A percentile compares a stretch with the other conserved stretches of the same genome.
phyloP scores from a whole-genome alignment of 1,140 invertebrate genomes.

The Drosophila micromelanica region DNA sequence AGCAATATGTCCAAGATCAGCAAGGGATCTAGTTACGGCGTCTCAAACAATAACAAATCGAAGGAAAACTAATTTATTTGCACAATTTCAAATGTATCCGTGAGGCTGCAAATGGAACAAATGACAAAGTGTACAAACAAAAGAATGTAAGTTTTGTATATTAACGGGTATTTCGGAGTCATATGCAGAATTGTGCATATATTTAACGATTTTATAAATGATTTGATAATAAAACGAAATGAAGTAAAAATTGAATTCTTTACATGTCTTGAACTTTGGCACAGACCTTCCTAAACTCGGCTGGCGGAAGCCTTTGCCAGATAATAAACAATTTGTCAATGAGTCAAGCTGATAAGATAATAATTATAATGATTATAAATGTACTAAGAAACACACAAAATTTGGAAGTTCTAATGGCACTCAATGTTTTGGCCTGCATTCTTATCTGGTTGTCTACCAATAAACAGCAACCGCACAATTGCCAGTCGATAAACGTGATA shows the following conservation, averaged over 20 bases:
- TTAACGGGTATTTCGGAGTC: not conserved
- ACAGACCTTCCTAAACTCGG: too few relatives aligned
- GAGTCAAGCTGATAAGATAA: constrained; percentile 40
- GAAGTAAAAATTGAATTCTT: not conserved
- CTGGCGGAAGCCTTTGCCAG: constrained; percentile 1
- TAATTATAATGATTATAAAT: constrained; percentile 16
- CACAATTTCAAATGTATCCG: not conserved
- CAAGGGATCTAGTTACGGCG: constrained; percentile 91
- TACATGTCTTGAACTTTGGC: constrained; percentile 17
- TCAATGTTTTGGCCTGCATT: constrained; percentile 3
- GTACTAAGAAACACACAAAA: not conserved
- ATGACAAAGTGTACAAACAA: not conserved
- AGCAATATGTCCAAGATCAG: constrained; percentile 94
- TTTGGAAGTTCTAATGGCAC: not conserved
- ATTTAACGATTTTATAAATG: constrained; percentile 18
- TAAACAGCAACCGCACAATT: constrained; percentile 20
- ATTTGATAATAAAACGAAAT: constrained; percentile 24
- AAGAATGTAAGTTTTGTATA: not conserved
- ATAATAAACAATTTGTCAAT: constrained; percentile 25
- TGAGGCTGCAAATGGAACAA: too few relatives aligned
- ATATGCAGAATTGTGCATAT: not conserved
- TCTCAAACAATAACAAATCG: constrained; percentile 34
- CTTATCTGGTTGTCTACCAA: constrained; percentile 23
- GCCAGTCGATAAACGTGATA: not conserved
- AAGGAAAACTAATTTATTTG: constrained; percentile 36